A percentile compares a stretch with the other conserved stretches of the same genome.
phyloP scores from a whole-genome alignment of 2,113 vertebrate species.

The Electrona antarctica region DNA sequence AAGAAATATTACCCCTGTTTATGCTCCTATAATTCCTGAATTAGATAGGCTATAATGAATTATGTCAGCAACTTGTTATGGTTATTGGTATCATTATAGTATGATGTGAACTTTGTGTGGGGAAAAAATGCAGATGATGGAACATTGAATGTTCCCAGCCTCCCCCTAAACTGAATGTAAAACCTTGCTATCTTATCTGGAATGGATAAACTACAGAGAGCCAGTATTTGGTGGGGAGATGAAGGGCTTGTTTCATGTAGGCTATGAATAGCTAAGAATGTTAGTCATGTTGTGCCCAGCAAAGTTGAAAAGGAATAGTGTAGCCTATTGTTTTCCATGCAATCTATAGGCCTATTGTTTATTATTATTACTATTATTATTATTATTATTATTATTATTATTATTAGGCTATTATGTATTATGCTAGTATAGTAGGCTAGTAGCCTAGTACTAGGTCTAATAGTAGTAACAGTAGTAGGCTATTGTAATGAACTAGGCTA shows the following conservation, averaged over 20 bases:
- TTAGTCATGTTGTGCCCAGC: neutral
- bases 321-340: neutral
- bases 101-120: neutral
- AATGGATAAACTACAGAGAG: neutral
- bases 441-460: no score
- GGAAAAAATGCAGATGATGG: neutral
- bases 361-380: conserved; percentile 6
- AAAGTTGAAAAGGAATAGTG: no score
- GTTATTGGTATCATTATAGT: neutral
- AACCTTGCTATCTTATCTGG: neutral
- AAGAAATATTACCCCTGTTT: no score
- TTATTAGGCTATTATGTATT: neutral
- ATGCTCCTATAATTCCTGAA: no score
- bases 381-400: neutral
- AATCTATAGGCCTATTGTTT: neutral
- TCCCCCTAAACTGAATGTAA: neutral
- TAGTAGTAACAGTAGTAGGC: no score
- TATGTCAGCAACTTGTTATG: no score
- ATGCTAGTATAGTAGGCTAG: neutral
- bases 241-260: no score
- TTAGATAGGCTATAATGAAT: no score
- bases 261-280: neutral
- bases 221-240: no score
- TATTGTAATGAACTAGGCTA: no score
- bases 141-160: neutral